Evolutionary conservation across 92 coral and sea anemone genomes (phyloP), one percentile per base, ranked within the genome.

Genomic region (Heliopora coerulea): DNA sequence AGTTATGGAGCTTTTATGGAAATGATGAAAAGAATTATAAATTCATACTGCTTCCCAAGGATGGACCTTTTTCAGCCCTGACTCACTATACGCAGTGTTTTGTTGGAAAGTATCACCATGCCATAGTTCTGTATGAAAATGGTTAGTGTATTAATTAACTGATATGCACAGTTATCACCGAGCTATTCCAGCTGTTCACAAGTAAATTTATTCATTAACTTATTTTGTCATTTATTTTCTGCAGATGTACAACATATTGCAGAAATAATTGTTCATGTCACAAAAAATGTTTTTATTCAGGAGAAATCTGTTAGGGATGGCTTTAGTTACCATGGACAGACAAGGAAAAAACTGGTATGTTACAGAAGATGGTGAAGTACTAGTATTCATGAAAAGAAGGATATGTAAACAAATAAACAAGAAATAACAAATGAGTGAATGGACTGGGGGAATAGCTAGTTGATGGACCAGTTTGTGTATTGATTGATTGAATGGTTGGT

Each of bases 271-370:
- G 72, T 75, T 0, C 44, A 59, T 14, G 78, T 90, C 49, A 34
- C 80, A 15, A 86, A 50, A 35, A 72, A 40, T 50, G 81, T 85
- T 20, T 89, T 85, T 61, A 78, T 92, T 14, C 88, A 85, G 48
- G 83, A 79, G 49, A 72, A 72, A 39, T 88, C 85, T 28, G 75
- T 87, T 7, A 39, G 48, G 30, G 78, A 72, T 52, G 91, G 86
- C 8, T 87, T 84, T 56, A 73, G 66, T 58, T 60, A 37, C 24
- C 70, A 63, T n/a, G n/a, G 21, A 7, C 32, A 58, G 63, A 58
- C 63, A 25, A 32, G 25, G 18, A 58, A 58, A 46, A 46, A 46
- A 8, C 52, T 6, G 52, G 52, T 46, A 46, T 15, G n/a, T n/a
- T n/a, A n/a, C n/a, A n/a, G n/a, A n/a, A n/a, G n/a, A n/a, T n/a